Percentiles rank a stretch among this genome's conserved stretches.
Conservation (phyloP, 2,797 vertebrate species). For the Schizothorax lantsangensis region DNA sequence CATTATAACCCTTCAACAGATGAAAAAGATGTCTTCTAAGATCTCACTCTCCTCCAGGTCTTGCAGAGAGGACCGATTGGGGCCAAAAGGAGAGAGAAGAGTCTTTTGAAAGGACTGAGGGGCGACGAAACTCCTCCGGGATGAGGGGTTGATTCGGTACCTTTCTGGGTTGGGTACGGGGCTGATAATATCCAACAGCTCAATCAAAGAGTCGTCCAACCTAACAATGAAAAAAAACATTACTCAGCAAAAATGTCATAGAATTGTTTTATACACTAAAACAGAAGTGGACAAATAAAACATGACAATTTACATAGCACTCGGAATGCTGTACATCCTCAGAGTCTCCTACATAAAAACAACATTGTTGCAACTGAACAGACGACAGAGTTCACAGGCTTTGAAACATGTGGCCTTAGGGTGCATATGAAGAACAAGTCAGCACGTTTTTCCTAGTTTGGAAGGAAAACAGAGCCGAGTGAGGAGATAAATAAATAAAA, state of each 20-base stretch:
- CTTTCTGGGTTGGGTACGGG: constrained; percentile 69
- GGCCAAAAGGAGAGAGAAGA: constrained; percentile 56
- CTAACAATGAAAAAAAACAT: constrained; percentile 70
- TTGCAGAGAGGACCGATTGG: constrained; percentile 67
- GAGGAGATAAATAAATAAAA: constrained; percentile 81
- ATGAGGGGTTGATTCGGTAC: constrained; percentile 48
- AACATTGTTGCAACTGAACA: constrained; percentile 27
- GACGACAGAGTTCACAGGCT: constrained; percentile 38
- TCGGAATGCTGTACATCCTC: not conserved
- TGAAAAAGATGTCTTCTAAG: constrained; percentile 96
- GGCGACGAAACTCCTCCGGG: constrained; percentile 49
- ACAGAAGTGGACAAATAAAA: not conserved
- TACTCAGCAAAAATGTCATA: not conserved
- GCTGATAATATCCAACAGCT: constrained; percentile 85
- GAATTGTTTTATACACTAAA: not conserved
- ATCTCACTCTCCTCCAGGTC: constrained; percentile 91
- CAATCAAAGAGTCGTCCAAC: constrained; percentile 82
- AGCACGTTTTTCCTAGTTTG: constrained; percentile 54
- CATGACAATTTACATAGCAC: not conserved
- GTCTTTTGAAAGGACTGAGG: not conserved
- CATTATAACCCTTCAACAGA: constrained; percentile 76
- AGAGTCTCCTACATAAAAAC: constrained; percentile 2
- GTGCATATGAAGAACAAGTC: constrained; percentile 4
- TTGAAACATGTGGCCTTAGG: constrained; percentile 45
- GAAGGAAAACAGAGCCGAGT: constrained; percentile 70